phyloP scores from a whole-genome alignment of 1,140 invertebrate species.

The Holotrichia oblita region DNA sequence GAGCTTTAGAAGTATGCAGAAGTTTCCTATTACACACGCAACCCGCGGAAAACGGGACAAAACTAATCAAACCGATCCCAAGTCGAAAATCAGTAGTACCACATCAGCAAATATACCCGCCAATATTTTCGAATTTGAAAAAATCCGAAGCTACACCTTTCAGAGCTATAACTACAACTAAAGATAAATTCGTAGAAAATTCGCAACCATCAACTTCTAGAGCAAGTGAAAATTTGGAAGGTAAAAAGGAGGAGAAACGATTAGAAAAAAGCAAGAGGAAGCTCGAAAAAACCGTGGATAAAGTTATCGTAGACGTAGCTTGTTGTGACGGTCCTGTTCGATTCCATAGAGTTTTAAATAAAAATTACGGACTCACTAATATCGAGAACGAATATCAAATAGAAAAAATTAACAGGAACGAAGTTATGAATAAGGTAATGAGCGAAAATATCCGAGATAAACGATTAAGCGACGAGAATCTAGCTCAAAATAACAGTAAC shows the following conservation, averaged over 20 bases:
- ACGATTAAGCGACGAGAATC: conserved; percentile 54
- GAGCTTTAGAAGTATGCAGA: conserved; percentile 74
- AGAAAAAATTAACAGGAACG: conserved; percentile 57
- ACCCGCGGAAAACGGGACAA: conserved; percentile 48
- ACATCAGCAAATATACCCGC: conserved; percentile 50
- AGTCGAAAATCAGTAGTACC: conserved; percentile 58
- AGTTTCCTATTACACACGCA: conserved; percentile 62
- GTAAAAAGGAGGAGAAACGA: conserved; percentile 50
- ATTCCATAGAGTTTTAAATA: conserved; percentile 81
- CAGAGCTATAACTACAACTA: conserved; percentile 34
- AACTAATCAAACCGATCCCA: conserved; percentile 63
- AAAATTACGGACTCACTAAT: conserved; percentile 69
- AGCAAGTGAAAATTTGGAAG: conserved; percentile 35
- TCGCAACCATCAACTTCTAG: conserved; percentile 28
- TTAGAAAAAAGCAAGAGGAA: conserved; percentile 42
- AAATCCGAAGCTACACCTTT: conserved; percentile 56
- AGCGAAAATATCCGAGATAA: conserved; percentile 62
- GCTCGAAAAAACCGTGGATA: conserved; percentile 52
- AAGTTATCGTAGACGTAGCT: conserved; percentile 80
- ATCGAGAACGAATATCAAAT: conserved; percentile 49
- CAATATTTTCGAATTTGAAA: conserved; percentile 45
- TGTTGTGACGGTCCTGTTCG: conserved; percentile 88
- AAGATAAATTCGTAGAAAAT: background rate
- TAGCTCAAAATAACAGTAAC: conserved; percentile 52
- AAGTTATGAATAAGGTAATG: conserved; percentile 62